These are phyloP conservation scores for Oxygymnocypris stewartii DNA, from an alignment of 2,113 vertebrate genomes.

Conservation along the genomic window DNA sequence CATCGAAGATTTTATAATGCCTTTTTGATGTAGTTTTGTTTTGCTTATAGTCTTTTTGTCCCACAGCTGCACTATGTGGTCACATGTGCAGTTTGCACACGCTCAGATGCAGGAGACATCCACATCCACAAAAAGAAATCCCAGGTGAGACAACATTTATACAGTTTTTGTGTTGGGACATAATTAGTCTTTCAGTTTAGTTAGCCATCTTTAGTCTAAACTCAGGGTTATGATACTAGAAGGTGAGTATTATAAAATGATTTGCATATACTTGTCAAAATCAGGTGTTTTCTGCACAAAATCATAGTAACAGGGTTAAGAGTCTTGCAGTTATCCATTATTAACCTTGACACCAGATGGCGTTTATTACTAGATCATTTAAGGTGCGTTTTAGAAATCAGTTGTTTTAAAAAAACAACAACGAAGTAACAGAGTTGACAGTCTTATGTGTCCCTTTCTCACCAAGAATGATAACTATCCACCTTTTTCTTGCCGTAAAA, in stretches of 20 bases:
- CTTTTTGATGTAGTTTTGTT: not conserved
- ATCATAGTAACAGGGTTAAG: not conserved
- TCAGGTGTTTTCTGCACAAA: not conserved
- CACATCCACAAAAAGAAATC: slow-evolving; percentile 98
- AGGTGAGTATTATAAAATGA: not conserved
- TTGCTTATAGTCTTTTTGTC: not conserved
- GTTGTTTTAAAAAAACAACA: not conserved
- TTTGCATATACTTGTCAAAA: not conserved
- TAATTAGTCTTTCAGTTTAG: not conserved
- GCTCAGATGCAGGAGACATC: slow-evolving; percentile 92
- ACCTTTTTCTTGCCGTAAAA: too few species aligned
- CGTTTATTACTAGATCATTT: not conserved
- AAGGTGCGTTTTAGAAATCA: not conserved
- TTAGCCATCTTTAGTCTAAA: not conserved
- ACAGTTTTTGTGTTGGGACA: not conserved
- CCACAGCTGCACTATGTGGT: slow-evolving; percentile 93
- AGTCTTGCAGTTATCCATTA: not conserved
- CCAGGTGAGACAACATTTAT: slow-evolving; percentile 77
- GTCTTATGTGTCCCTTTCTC: too few species aligned
- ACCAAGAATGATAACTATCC: too few species aligned
- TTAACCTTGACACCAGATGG: not conserved
- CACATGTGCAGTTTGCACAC: slow-evolving; percentile 97
- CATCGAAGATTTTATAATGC: not conserved
- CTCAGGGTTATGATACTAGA: not conserved
- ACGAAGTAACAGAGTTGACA: too few species aligned